Evolutionary conservation across 2,113 vertebrate genomes (phyloP).

Genomic region (Pholis gunnellus): DNA sequence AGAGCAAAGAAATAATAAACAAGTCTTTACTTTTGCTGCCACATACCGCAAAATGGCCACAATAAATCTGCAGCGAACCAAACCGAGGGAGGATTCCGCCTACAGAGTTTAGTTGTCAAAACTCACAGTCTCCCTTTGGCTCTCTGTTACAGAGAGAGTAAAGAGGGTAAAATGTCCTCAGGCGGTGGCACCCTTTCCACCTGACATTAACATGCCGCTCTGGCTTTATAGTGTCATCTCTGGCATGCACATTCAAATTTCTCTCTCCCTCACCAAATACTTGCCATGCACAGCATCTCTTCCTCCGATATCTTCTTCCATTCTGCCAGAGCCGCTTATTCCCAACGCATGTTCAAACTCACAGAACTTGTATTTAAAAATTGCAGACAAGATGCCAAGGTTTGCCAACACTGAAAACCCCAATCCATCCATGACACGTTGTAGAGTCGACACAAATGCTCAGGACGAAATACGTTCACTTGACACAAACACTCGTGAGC

Average conservation of each 20-base stretch:
- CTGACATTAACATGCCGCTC: slow-evolving; percentile 53
- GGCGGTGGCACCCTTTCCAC: slow-evolving; percentile 14
- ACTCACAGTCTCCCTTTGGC: not conserved
- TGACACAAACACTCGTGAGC: not conserved
- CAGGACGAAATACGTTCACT: not conserved
- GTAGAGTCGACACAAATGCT: not conserved
- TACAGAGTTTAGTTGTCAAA: slow-evolving; percentile 25
- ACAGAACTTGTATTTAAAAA: slow-evolving; percentile 13
- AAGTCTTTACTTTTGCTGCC: slow-evolving; percentile 26
- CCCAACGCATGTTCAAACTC: slow-evolving; percentile 20
- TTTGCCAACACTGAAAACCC: not conserved
- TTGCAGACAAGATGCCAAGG: not conserved
- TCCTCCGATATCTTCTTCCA: slow-evolving; percentile 4
- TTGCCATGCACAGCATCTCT: slow-evolving; percentile 37
- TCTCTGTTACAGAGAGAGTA: slow-evolving; percentile 5
- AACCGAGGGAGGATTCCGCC: not conserved
- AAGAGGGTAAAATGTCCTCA: slow-evolving; percentile 21
- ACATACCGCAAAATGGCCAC: not conserved
- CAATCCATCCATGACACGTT: not conserved
- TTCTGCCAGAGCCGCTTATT: slow-evolving; percentile 29
- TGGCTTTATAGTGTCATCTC: slow-evolving; percentile 39
- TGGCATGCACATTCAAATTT: slow-evolving; percentile 50
- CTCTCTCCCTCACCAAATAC: slow-evolving; percentile 38
- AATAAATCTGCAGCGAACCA: slow-evolving; percentile 15
- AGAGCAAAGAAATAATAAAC: slow-evolving; percentile 30